A percentile compares a stretch with the other conserved stretches of the same genome.
Conservation (phyloP, 2,797 vertebrate genomes). For the Pseudochirops corinnae region DNA sequence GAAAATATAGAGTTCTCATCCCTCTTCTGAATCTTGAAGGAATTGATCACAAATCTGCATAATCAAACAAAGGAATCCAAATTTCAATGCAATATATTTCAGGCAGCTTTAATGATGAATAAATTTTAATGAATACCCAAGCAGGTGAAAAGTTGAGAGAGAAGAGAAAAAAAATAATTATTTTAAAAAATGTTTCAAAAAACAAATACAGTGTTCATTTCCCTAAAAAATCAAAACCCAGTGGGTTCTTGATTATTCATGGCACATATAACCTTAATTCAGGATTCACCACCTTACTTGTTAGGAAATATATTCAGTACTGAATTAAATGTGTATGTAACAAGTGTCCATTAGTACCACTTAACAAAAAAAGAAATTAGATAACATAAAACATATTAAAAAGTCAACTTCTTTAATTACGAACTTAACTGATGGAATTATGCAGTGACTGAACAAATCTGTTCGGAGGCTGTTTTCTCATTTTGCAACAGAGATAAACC, state of each 20-base stretch:
- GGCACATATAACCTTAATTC: background rate
- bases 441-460: too few relatives aligned
- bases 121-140: background rate
- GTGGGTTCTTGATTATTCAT: background rate
- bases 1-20: too few relatives aligned
- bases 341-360: background rate
- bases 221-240: background rate
- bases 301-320: background rate
- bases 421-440: background rate
- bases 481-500: too few relatives aligned
- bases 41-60: slow-evolving; percentile 28
- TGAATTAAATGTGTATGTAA: slow-evolving; percentile 17
- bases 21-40: background rate
- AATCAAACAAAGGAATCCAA: slow-evolving; percentile 26
- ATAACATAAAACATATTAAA: background rate
- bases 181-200: background rate
- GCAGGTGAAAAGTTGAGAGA: background rate
- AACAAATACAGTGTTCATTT: background rate
- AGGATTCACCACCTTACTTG: background rate
- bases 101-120: background rate
- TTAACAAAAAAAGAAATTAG: slow-evolving; percentile 4
- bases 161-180: background rate
- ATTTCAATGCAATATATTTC: slow-evolving; percentile 32
- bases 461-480: too few relatives aligned
- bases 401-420: background rate